A percentile compares a stretch with the other conserved stretches of the same genome.
Conservation (phyloP, 2,888 invertebrate species). For the Malachius bipustulatus region DNA sequence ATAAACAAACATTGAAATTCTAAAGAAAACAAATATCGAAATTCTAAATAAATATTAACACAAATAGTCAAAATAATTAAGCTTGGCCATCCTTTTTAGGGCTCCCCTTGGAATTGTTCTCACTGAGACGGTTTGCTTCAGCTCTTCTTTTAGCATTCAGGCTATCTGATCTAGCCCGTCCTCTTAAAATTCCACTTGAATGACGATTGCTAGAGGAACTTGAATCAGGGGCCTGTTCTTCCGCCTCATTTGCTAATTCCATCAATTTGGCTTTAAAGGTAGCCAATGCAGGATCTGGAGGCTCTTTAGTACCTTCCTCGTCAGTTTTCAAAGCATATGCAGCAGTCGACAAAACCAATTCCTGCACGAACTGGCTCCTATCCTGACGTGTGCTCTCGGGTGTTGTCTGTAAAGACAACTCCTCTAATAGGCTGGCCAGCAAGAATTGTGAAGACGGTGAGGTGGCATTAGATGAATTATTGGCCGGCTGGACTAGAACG, state of each 20-base stretch:
- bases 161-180: slow-evolving; percentile 31
- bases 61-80: too few relatives aligned
- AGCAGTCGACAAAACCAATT: slow-evolving; percentile 49
- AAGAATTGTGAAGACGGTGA: slow-evolving; percentile 32
- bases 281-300: slow-evolving; percentile 5
- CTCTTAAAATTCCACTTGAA: slow-evolving; percentile 23
- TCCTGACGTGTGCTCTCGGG: slow-evolving; percentile 48
- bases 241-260: background rate
- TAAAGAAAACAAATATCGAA: too few relatives aligned
- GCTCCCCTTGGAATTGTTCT: too few relatives aligned
- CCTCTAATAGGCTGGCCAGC: slow-evolving; percentile 34
- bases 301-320: slow-evolving; percentile 1
- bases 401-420: slow-evolving; percentile 44
- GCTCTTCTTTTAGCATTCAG: slow-evolving; percentile 32
- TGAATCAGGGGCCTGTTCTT: slow-evolving; percentile 12
- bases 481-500: slow-evolving; percentile 27
- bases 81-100: too few relatives aligned
- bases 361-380: slow-evolving; percentile 56
- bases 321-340: slow-evolving; percentile 9
- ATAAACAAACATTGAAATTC: too few relatives aligned
- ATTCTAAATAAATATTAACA: too few relatives aligned
- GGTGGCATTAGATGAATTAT: slow-evolving; percentile 29
- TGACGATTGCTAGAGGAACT: background rate
- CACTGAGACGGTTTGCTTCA: slow-evolving; percentile 28
- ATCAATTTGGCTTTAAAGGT: background rate